Evolutionary conservation across 2,797 vertebrate genomes (phyloP).

Genomic region (Malacoctenus gilli): DNA sequence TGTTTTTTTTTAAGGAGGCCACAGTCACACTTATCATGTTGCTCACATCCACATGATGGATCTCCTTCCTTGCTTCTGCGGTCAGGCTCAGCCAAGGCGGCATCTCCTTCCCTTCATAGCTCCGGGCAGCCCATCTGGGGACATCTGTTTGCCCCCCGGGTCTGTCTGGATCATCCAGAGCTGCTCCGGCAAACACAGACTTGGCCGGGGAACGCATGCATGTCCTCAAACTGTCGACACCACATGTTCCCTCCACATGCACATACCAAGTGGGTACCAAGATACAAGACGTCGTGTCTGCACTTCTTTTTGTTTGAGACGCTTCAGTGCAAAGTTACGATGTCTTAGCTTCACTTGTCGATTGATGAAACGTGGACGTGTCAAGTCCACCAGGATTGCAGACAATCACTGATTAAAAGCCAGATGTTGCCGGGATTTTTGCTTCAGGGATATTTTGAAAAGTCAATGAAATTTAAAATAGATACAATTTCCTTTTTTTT

Average conservation of each 20-base stretch:
- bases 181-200: constrained; percentile 33
- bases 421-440: constrained; percentile 5
- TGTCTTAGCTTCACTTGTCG: too few relatives aligned
- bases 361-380: too few relatives aligned
- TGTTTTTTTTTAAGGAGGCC: constrained; percentile 9
- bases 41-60: constrained; percentile 74
- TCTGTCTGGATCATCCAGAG: constrained; percentile 51
- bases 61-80: constrained; percentile 52
- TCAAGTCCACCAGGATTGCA: background rate
- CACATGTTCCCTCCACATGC: constrained; percentile 30
- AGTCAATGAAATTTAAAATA: background rate
- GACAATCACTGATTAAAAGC: background rate
- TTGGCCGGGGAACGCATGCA: constrained; percentile 19
- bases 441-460: background rate
- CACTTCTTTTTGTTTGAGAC: too few relatives aligned
- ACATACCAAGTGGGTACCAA: too few relatives aligned
- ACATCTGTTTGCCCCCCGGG: constrained; percentile 66
- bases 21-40: constrained; percentile 59
- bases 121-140: constrained; percentile 79
- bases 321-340: too few relatives aligned
- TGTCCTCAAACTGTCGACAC: constrained; percentile 29
- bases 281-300: too few relatives aligned
- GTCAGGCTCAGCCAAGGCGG: constrained; percentile 49
- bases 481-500: constrained; percentile 44
- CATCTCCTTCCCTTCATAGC: constrained; percentile 54